These are phyloP conservation scores for Arrhopalites spinosus DNA, from an alignment of 2,888 invertebrate genomes.

Conservation along the genomic window DNA sequence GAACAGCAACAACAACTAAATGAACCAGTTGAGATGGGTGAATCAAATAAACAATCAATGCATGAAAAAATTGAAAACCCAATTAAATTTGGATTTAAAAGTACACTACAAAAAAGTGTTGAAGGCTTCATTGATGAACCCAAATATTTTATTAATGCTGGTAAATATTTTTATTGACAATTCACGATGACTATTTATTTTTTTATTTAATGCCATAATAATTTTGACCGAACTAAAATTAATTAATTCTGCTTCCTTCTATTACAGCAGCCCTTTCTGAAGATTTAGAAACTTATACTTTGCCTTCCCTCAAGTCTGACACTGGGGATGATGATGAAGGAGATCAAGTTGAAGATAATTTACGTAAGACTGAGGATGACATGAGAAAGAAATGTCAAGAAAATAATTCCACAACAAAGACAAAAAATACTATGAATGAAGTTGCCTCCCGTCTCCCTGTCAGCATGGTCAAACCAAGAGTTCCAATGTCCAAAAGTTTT, in stretches of 20 bases:
- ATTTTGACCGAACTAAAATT: too few relatives aligned
- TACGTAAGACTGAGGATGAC: background rate
- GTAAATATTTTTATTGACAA: too few relatives aligned
- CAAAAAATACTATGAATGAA: background rate
- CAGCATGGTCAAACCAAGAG: slow-evolving; percentile 41
- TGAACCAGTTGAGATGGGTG: background rate
- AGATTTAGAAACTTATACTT: slow-evolving; percentile 21
- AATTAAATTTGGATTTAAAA: slow-evolving; percentile 24
- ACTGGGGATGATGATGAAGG: slow-evolving; percentile 16
- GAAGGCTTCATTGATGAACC: slow-evolving; percentile 45
- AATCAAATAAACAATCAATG: background rate
- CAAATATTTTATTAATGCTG: slow-evolving; percentile 55
- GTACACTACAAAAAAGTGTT: slow-evolving; percentile 34
- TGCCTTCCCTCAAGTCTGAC: slow-evolving; percentile 26
- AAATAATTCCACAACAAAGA: background rate
- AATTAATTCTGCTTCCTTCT: too few relatives aligned
- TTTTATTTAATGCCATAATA: too few relatives aligned
- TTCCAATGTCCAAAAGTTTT: slow-evolving; percentile 55
- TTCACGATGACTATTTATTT: too few relatives aligned
- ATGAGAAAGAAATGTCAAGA: background rate
- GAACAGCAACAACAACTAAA: background rate
- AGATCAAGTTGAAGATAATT: background rate
- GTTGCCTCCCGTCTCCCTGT: slow-evolving; percentile 1
- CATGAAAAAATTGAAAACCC: background rate
- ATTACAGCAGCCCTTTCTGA: slow-evolving; percentile 47